Base-by-base conservation (phyloP, 2,113 vertebrate species). In the Neodon shergylaensis region DNA sequence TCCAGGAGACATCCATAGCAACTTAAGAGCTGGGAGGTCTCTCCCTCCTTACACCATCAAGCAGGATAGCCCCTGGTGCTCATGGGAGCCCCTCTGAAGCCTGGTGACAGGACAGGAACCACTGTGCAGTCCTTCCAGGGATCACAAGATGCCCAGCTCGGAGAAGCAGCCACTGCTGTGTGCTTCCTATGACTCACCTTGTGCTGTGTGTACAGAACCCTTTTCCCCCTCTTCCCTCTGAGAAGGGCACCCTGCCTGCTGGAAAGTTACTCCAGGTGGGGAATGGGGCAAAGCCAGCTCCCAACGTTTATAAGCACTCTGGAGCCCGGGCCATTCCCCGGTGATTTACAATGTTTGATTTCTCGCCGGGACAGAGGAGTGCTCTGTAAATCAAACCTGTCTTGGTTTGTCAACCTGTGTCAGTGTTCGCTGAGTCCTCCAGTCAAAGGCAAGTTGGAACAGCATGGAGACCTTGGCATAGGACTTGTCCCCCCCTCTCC, bases 401-500 rank as follows among this genome's bases (percentile, higher is more conserved):
- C 94, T 97, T 73, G 33, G 77, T 95, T 88, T 97, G 93, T 98
- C 98, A 98, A 92, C 95, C 87, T 78, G 72, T 98, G 97, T 98
- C 98, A 98, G 97, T 96, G 98, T 98, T 98, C 98, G 91, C 97
- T 98, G 98, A 97, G 92, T 96, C 96, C 77, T 97, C 97, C 96
- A 98, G 98, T 96, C 95, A 92, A 93, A 98, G 98, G 96, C 98
- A 99, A 98, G 98, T 98, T 76, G 88, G 96, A 98, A 98, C 98
- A 98, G 96, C 91, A 81, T 68, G 77, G 92, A 97, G 86, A 96
- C 95, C 42, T 72, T 74, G 95, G 98, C 97, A 98, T 92, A 96
- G 90, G 82, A 61, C 89, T 95, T 82, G 88, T 96, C 97, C 94
- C 97, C 81, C 96, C 97, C 91, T 89, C 94, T 81, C 94, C 91